phyloP scores from a whole-genome alignment of 2,113 vertebrate genomes.

The Mustela nigripes region DNA sequence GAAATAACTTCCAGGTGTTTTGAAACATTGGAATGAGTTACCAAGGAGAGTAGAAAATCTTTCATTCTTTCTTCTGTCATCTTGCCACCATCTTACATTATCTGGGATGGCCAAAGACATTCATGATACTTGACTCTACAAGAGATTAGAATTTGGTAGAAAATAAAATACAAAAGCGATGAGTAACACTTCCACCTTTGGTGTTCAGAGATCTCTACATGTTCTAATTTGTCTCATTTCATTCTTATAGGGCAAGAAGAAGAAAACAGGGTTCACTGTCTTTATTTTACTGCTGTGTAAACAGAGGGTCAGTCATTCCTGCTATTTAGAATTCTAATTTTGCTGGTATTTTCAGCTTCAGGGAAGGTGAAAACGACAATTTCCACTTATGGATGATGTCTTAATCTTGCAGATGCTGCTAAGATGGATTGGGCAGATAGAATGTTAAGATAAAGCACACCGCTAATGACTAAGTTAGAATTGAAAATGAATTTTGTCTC shows the following conservation, averaged over 20 bases:
- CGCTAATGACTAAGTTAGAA: not conserved
- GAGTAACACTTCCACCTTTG: not conserved
- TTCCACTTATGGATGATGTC: not conserved
- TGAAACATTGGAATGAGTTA: slow-evolving; percentile 16
- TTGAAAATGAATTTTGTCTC: not conserved
- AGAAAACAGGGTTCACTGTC: not conserved
- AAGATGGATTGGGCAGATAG: slow-evolving; percentile 2
- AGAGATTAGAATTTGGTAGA: not conserved
- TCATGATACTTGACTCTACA: not conserved
- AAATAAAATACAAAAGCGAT: slow-evolving; percentile 20
- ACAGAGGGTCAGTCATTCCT: slow-evolving; percentile 5
- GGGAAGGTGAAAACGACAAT: not conserved
- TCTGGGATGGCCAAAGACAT: not conserved
- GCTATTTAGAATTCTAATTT: slow-evolving; percentile 50
- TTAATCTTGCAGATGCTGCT: not conserved
- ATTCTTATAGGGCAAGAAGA: not conserved
- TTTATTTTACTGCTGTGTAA: not conserved
- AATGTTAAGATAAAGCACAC: not conserved
- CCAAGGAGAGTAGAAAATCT: not conserved
- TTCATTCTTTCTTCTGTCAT: not conserved
- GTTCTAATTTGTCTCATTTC: not conserved
- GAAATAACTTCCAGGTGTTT: slow-evolving; percentile 45
- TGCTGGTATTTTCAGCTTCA: slow-evolving; percentile 13
- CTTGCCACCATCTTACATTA: not conserved
- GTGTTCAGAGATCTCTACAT: not conserved